Evolutionary conservation across 2,113 vertebrate species (phyloP), one percentile per base, ranked within the genome.

Genomic region (Gallinago jamesoni): DNA sequence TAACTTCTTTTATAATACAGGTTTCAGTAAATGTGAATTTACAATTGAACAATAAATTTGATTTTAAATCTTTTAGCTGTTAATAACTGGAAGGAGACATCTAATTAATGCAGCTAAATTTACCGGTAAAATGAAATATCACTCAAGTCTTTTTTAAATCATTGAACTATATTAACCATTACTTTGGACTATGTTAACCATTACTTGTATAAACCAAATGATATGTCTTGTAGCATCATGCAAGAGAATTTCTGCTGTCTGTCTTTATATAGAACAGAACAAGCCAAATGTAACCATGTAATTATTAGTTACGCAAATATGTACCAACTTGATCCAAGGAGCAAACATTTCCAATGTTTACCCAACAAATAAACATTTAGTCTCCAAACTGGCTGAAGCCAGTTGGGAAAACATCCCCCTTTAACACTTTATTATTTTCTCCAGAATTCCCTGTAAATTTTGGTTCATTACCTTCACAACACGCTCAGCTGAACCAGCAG

Each of bases 231-330:
- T 52, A 89, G n/a, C 35, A 68, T 7, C 47, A 48, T 3, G 13
- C 9, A 30, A 56, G 39, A n/a, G 22, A 89, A 60, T 59, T 86
- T 84, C 76, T 52, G 9, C 41, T 80, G 5, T 50, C 30, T 60
- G 1, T 45, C 62, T 89, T 74, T 68, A 28, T 70, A 90, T 23
- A 72, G 47, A 78, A 28, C 1, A 1, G 39, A 48, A 28, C 22
- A 41, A 89, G 19, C 3, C 37, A 74, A 56, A 64, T 20, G 22
- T 68, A 72, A 53, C 23, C 35, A 48, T 1, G 0, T 64, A 93
- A 77, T 92, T 93, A 92, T 63, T 77, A 89, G 41, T 48, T 89
- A 73, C 70, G 64, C 16, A 91, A 88, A 96, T 56, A 80, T 24
- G 35, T 56, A 45, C 2, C 0, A 56, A 76, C 43, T 24, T 90